These are phyloP conservation scores for Cerceris rybyensis DNA, from an alignment of 2,888 invertebrate species.

Conservation along the genomic window DNA sequence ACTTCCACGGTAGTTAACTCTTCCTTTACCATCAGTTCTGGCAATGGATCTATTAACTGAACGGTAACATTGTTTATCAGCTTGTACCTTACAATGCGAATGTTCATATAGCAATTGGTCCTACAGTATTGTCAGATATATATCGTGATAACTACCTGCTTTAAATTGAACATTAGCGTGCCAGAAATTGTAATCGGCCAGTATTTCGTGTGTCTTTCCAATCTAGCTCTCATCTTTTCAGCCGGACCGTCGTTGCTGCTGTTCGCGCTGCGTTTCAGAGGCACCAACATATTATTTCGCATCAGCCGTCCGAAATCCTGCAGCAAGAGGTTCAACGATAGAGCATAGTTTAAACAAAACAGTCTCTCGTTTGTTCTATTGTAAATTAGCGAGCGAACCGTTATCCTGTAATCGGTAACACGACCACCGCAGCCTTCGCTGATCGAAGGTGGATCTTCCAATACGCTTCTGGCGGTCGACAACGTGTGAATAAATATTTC, in stretches of 20 bases:
- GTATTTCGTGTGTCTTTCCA: constrained; percentile 92
- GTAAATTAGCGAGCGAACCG: constrained; percentile 73
- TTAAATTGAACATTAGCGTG: constrained; percentile 93
- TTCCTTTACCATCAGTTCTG: constrained; percentile 91
- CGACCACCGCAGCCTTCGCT: constrained; percentile 97
- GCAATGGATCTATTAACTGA: constrained; percentile 91
- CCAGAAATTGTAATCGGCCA: constrained; percentile 95
- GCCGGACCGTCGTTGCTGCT: constrained; percentile 83
- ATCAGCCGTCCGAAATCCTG: constrained; percentile 95
- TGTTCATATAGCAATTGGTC: neutral
- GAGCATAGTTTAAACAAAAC: constrained; percentile 8
- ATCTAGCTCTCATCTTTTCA: constrained; percentile 86
- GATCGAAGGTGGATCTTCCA: constrained; percentile 97
- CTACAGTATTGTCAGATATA: neutral
- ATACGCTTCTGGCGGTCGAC: constrained; percentile 91
- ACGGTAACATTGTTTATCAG: constrained; percentile 17
- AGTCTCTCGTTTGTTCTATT: constrained; percentile 1
- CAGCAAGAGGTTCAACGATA: constrained; percentile 26
- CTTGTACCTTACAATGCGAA: neutral
- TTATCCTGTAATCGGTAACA: constrained; percentile 94
- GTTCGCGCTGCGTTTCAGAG: constrained; percentile 83
- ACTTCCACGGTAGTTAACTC: constrained; percentile 93
- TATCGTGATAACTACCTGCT: constrained; percentile 83
- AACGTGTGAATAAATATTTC: constrained; percentile 97
- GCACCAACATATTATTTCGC: constrained; percentile 91